Conservation (phyloP, 2,888 invertebrate genomes). For the Andrena camellia region DNA sequence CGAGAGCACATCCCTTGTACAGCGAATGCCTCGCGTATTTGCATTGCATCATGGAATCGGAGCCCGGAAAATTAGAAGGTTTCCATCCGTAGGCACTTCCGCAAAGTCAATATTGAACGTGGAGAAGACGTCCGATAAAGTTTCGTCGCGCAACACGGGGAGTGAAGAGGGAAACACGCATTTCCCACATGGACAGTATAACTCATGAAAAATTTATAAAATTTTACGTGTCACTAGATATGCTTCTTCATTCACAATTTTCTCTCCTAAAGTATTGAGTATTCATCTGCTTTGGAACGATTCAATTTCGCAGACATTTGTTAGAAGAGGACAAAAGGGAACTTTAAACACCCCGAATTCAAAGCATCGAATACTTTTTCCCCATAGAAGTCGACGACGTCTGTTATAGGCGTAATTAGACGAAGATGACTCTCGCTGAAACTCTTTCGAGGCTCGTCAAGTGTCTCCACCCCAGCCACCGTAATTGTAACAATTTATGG, state of each 20-base stretch:
- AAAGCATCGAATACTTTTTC: neutral
- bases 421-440: neutral
- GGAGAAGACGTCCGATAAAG: conserved; percentile 79
- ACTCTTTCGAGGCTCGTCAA: neutral
- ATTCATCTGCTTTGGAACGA: too few relatives aligned
- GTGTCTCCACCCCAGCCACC: neutral
- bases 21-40: conserved; percentile 72
- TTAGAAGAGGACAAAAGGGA: too few relatives aligned
- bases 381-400: neutral
- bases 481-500: conserved; percentile 20
- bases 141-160: conserved; percentile 65
- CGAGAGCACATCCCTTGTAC: conserved; percentile 3
- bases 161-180: neutral
- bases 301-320: too few relatives aligned
- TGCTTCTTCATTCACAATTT: too few relatives aligned
- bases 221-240: too few relatives aligned
- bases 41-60: conserved; percentile 76
- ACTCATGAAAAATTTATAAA: neutral
- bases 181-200: neutral
- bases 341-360: neutral
- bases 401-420: conserved; percentile 22
- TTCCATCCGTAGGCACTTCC: conserved; percentile 76
- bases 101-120: conserved; percentile 80
- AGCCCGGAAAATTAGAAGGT: conserved; percentile 81
- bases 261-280: too few relatives aligned